Percentiles rank a stretch among this genome's conserved stretches.
Evolutionary conservation across 2,113 vertebrate genomes (phyloP).

Genomic region (Paedocypris sp.): DNA sequence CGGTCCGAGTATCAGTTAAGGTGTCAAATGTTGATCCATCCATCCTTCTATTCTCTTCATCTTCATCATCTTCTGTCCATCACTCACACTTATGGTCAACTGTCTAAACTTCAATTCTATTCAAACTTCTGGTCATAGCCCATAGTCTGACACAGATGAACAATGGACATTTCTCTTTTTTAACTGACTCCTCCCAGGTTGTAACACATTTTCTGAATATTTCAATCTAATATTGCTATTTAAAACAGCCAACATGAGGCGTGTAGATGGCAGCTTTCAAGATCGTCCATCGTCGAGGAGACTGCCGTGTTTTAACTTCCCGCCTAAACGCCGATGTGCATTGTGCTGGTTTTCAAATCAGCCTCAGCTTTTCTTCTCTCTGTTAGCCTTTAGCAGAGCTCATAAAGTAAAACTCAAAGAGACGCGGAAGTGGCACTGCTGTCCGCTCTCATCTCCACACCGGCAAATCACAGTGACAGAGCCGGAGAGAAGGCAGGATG

Average conservation of each 20-base stretch:
- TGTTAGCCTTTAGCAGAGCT: constrained; percentile 19
- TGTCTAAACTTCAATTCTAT: too few relatives aligned
- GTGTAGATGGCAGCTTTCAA: neutral
- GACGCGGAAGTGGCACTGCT: constrained; percentile 35
- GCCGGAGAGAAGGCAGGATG: constrained; percentile 22
- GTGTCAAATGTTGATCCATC: too few relatives aligned
- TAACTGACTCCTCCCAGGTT: too few relatives aligned
- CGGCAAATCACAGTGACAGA: constrained; percentile 34
- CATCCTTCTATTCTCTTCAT: too few relatives aligned
- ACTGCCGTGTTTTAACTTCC: neutral
- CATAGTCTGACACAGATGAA: too few relatives aligned
- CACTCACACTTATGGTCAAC: too few relatives aligned
- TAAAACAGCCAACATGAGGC: neutral
- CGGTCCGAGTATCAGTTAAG: too few relatives aligned
- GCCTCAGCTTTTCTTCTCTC: constrained; percentile 6
- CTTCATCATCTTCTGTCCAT: too few relatives aligned
- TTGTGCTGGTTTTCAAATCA: constrained; percentile 1
- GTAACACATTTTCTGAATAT: neutral
- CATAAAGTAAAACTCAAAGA: constrained; percentile 35
- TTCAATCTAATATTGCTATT: too few relatives aligned
- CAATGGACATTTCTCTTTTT: too few relatives aligned
- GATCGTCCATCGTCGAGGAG: neutral
- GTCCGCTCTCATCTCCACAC: constrained; percentile 35
- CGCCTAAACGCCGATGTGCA: constrained; percentile 6
- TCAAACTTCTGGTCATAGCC: too few relatives aligned